These are phyloP conservation scores for Myotis yumanensis DNA, from an alignment of 2,113 vertebrate genomes.

Conservation along the genomic window DNA sequence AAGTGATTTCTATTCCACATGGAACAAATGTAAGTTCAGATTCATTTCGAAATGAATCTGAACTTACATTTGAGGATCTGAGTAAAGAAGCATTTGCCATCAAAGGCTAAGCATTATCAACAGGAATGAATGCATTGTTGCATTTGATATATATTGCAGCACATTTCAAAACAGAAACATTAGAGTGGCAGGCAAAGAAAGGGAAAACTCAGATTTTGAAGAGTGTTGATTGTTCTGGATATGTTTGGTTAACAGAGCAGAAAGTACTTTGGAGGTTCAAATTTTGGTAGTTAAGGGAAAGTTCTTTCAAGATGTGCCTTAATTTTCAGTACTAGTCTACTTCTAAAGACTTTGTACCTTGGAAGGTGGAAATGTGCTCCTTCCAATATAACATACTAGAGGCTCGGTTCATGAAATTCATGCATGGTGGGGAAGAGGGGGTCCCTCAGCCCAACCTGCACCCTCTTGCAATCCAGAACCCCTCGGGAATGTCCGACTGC, in stretches of 20 bases:
- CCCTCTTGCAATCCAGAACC: no score
- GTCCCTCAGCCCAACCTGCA: no score
- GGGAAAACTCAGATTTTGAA: background rate
- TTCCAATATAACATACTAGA: background rate
- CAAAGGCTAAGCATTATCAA: background rate
- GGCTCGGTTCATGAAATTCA: no score
- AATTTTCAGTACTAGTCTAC: background rate
- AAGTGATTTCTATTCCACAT: constrained; percentile 38
- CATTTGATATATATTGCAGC: background rate
- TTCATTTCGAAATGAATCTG: constrained; percentile 39
- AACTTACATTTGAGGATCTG: background rate
- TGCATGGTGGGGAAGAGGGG: no score
- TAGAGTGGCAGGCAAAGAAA: background rate
- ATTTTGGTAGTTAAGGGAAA: background rate
- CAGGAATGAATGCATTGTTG: background rate
- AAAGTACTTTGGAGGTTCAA: background rate
- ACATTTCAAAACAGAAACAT: background rate
- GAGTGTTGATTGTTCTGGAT: background rate
- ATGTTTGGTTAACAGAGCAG: background rate
- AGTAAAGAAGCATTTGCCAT: constrained; percentile 26
- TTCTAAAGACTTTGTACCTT: background rate
- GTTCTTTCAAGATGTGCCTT: background rate
- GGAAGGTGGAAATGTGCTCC: background rate
- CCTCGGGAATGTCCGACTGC: no score
- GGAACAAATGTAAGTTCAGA: no score